These are phyloP conservation scores for Armadillidium nasatum DNA, from an alignment of 1,140 invertebrate species.

Conservation along the genomic window DNA sequence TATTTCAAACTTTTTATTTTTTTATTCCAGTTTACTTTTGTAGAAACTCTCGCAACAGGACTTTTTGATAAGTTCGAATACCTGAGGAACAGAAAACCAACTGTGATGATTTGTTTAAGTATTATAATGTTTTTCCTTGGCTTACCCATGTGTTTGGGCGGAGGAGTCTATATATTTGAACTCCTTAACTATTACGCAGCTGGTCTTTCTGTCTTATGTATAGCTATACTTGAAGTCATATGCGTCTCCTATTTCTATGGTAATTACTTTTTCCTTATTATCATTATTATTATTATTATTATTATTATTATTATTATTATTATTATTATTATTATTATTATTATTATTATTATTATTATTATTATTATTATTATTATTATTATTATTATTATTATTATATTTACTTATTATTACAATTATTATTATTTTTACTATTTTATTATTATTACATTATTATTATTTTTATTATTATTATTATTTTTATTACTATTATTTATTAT, in stretches of 20 bases:
- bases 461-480: too few species aligned
- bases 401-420: too few species aligned
- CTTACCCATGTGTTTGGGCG: conserved; percentile 56
- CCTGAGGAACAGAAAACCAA: conserved; percentile 55
- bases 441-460: too few species aligned
- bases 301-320: too few species aligned
- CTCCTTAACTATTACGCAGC: conserved; percentile 90
- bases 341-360: too few species aligned
- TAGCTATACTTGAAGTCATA: conserved; percentile 66
- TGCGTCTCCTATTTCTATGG: conserved; percentile 29
- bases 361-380: too few species aligned
- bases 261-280: not conserved
- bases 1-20: not conserved
- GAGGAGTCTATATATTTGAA: conserved; percentile 93
- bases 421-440: too few species aligned
- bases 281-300: too few species aligned
- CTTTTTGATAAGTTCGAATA: conserved; percentile 62
- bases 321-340: too few species aligned
- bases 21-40: conserved; percentile 8
- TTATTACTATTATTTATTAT: too few species aligned
- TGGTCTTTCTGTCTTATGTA: conserved; percentile 92
- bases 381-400: too few species aligned
- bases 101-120: conserved; percentile 60
- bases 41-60: conserved; percentile 6
- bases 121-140: conserved; percentile 67